Conservation (phyloP, 2,113 vertebrate species). For the Halichoerus grypus region DNA sequence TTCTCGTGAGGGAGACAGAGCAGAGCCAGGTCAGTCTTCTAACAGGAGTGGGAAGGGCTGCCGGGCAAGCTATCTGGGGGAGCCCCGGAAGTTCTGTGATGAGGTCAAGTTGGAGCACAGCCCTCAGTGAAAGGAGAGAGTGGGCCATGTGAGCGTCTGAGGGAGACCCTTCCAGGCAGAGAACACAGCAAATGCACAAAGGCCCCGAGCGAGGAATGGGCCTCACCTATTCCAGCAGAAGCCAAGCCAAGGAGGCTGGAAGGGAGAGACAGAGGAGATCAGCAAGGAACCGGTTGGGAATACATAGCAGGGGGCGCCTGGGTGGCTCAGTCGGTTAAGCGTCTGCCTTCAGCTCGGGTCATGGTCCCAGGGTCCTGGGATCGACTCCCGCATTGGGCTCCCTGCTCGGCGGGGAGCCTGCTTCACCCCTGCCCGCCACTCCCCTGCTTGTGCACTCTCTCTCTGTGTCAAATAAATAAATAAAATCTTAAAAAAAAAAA, state of each 20-base stretch:
- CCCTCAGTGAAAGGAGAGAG: not conserved
- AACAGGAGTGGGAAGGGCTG: not conserved
- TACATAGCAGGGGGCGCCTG: not conserved
- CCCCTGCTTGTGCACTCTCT: too few relatives aligned
- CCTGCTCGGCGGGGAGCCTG: too few relatives aligned
- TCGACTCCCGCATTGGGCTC: fast-evolving
- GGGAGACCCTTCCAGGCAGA: not conserved
- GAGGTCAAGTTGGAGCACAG: not conserved
- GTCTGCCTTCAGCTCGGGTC: too few relatives aligned
- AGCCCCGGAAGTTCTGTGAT: not conserved
- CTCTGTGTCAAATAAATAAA: too few relatives aligned
- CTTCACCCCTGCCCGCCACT: too few relatives aligned
- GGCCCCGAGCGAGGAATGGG: not conserved
- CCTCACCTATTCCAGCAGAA: not conserved
- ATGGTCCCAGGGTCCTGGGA: too few relatives aligned
- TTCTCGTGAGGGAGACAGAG: not conserved
- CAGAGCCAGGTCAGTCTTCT: not conserved
- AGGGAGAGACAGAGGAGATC: not conserved
- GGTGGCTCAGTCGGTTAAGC: too few relatives aligned
- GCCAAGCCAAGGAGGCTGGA: not conserved
- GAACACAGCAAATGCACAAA: not conserved
- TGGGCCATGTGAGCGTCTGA: not conserved
- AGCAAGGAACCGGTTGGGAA: not conserved
- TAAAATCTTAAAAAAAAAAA: too few relatives aligned
- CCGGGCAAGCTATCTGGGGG: not conserved